A percentile compares a stretch with the other conserved stretches of the same genome.
Evolutionary conservation across 1,140 invertebrate genomes (phyloP).

Genomic region (Meteorus sp.): DNA sequence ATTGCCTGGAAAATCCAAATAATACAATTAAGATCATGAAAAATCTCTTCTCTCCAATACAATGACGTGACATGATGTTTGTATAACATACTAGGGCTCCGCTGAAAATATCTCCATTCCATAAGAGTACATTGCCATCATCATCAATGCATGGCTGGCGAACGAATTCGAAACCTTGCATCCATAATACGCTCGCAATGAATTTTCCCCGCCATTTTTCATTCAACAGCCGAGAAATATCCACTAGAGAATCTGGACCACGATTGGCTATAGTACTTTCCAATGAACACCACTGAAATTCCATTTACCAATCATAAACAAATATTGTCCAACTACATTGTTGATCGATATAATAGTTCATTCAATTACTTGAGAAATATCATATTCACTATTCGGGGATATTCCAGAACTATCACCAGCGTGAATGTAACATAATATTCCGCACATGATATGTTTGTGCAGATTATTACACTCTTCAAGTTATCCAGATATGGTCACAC

Average conservation of each 20-base stretch:
- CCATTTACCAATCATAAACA: no score
- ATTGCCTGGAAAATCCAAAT: constrained; percentile 43
- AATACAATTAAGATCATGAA: no score
- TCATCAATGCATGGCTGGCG: constrained; percentile 65
- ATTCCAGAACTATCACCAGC: no score
- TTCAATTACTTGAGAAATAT: no score
- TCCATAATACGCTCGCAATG: constrained; percentile 68
- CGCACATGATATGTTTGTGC: no score
- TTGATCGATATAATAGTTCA: no score
- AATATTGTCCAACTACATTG: no score
- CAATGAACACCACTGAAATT: constrained; percentile 7
- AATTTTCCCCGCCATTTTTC: constrained; percentile 36
- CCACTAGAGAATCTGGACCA: constrained; percentile 4
- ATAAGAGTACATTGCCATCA: constrained; percentile 67
- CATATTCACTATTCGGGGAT: no score
- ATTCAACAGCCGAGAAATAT: neutral
- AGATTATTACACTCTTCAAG: no score
- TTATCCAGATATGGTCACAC: no score
- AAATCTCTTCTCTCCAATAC: constrained; percentile 9
- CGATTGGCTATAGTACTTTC: constrained; percentile 1
- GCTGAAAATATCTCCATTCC: constrained; percentile 82
- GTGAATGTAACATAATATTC: no score
- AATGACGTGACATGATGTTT: neutral
- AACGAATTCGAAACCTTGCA: constrained; percentile 64
- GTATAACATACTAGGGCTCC: constrained; percentile 49